These are phyloP conservation scores for Oryzias celebensis DNA, from an alignment of 2,113 vertebrate genomes.

Conservation along the genomic window DNA sequence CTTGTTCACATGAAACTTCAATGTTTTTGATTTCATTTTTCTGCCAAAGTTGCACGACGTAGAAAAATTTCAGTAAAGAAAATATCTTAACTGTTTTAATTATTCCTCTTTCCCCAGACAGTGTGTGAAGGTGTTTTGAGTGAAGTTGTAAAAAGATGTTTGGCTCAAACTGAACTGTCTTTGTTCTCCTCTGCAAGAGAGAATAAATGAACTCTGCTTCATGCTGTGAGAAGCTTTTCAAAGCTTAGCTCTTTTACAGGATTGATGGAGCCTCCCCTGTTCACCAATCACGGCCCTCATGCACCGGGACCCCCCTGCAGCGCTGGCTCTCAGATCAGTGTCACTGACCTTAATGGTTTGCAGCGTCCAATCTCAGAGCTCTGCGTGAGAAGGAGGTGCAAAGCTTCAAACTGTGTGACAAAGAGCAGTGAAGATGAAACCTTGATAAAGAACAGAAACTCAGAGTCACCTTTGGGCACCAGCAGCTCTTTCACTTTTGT, in stretches of 20 bases:
- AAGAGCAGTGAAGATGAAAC: constrained; percentile 47
- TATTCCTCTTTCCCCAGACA: too few relatives aligned
- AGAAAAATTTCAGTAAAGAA: too few relatives aligned
- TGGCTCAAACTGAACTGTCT: background rate
- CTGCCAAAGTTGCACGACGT: too few relatives aligned
- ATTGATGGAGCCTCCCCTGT: background rate
- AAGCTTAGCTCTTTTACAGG: background rate
- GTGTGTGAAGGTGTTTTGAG: too few relatives aligned
- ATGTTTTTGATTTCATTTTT: too few relatives aligned
- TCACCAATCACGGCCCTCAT: constrained; percentile 19
- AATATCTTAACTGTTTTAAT: too few relatives aligned
- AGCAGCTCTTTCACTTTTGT: background rate
- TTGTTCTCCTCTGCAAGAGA: background rate
- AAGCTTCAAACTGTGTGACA: constrained; percentile 29
- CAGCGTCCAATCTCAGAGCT: constrained; percentile 31
- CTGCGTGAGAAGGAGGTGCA: constrained; percentile 25
- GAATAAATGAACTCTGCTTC: constrained; percentile 3
- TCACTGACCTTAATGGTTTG: constrained; percentile 33
- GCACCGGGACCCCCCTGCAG: background rate
- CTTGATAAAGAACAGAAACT: background rate
- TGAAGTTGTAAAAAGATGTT: too few relatives aligned
- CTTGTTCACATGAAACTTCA: too few relatives aligned
- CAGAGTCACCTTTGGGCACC: constrained; percentile 2
- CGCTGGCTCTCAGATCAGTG: constrained; percentile 5
- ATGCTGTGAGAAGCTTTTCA: constrained; percentile 1